Conservation (phyloP, 2,797 vertebrate genomes). For the Lycodopsis pacificus region DNA sequence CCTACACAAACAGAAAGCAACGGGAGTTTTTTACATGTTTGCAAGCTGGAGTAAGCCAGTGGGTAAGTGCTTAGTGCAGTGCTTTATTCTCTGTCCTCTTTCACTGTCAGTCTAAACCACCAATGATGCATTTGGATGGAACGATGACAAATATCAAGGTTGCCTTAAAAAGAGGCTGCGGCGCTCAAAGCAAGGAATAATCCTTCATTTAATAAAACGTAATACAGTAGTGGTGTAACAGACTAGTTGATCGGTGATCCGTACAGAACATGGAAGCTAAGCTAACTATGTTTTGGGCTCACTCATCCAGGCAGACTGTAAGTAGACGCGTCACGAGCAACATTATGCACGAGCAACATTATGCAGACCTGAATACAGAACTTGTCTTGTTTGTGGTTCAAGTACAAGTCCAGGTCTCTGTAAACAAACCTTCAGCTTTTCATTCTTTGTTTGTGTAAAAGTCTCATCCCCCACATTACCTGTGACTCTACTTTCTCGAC, state of each 20-base stretch:
- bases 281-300: neutral
- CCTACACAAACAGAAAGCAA: constrained; percentile 22
- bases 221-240: neutral
- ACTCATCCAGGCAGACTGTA: neutral
- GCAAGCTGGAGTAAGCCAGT: constrained; percentile 18
- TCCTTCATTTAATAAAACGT: neutral
- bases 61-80: neutral
- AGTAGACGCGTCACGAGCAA: neutral
- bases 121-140: neutral
- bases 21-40: constrained; percentile 23
- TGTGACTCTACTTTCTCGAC: constrained; percentile 1
- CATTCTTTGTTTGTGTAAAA: constrained; percentile 13
- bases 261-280: neutral
- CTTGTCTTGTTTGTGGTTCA: neutral
- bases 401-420: neutral
- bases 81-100: neutral
- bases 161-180: neutral
- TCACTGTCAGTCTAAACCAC: neutral
- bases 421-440: neutral
- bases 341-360: neutral
- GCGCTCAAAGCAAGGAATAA: neutral
- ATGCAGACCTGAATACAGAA: neutral
- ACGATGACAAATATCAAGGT: neutral
- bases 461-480: constrained; percentile 1
- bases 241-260: neutral